Evolutionary conservation across 1,140 invertebrate species (phyloP), one percentile per base, ranked within the genome.

Genomic region (Cepaea nemoralis): DNA sequence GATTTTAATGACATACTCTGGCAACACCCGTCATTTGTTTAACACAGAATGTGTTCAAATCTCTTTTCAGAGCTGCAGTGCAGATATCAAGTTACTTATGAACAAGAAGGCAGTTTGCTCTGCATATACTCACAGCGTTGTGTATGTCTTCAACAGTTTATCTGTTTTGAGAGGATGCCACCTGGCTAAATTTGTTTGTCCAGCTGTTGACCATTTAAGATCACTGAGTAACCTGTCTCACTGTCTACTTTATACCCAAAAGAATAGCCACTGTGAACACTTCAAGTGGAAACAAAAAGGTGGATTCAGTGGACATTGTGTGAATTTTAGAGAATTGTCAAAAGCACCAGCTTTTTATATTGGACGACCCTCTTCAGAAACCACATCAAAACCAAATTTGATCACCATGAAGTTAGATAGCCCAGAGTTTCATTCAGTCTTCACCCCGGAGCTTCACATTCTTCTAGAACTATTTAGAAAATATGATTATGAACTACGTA

Each of bases 401-500:
- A 80, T 48, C 40, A 92, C 87, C 50, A 93, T 93, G 92, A 92
- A 92, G 77, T n/a, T 93, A 22, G 89, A 92, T 48, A 89, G 86
- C 24, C 89, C 89, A 59, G 87, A 90, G 69, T 98, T 97, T 87
- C 93, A 94, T 81, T 94, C 93, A 16, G 93, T 99, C 70, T 97
- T 99, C 87, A 96, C 96, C 1, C 93, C 94, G 40, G 95, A 98
- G 91, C 91, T 99, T 24, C 90, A 93, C 22, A 88, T 89, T 16
- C 91, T 99, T 5, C 91, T 93, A 33, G 89, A 92, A 22, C 76
- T 98, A 31, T 99, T 99, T 90, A 93, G 94, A 63, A 95, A 95
- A 87, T 93, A 97, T 91, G 93, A 95, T 59, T 95, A 95, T 93
- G 96, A 98, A 92, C 91, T 99, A 76, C 92, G 98, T 83, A 95